Base-by-base conservation (phyloP, 2,888 invertebrate genomes). In the Rhingia rostrata region DNA sequence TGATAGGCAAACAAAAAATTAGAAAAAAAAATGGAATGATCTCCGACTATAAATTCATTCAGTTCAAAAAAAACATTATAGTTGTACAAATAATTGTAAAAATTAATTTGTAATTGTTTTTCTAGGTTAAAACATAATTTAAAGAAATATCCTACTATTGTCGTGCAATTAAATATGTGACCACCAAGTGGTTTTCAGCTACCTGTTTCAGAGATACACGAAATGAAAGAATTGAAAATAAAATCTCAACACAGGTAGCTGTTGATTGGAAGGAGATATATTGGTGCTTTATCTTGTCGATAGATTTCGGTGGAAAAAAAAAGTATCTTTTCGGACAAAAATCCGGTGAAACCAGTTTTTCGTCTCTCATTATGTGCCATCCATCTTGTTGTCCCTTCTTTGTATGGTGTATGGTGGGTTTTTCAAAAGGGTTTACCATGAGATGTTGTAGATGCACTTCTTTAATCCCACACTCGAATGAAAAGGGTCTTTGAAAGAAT, bases 271-370 rank as follows among this genome's bases (percentile, higher is more conserved):
- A 80, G 74, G 70, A 84, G 84, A 84, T 80, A 79, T 80, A 80
- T 79, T 69, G 84, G 80, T 84, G 80, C 69, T 80, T 74, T 80
- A 84, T 79, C 84, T 83, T 80, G 73, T 69, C 51, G 73, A 74
- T 83, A 79, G 51, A 73, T 69, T 74, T 37, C 53, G 60, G 58
- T n/a, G n/a, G n/a, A n/a, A n/a, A 60, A 70, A 2, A 22, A 30
- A 49, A 49, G 10, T 49, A 30, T 30, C 49, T 49, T 69, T 47
- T 72, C 47, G 61, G 45, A 22, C 22, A 22, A 53, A 67, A 85
- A 81, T 85, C 75, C 77, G 53, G 80, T 72, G 69, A 77, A 85
- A 81, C 85, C 80, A 69, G 84, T 85, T 75, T 22, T 73, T 74
- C 60, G 43, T 22, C 1, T 32, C 37, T 60, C 7, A 64, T 80